These are phyloP conservation scores for Cenopis cana DNA, from an alignment of 2,888 invertebrate genomes.

Conservation along the genomic window DNA sequence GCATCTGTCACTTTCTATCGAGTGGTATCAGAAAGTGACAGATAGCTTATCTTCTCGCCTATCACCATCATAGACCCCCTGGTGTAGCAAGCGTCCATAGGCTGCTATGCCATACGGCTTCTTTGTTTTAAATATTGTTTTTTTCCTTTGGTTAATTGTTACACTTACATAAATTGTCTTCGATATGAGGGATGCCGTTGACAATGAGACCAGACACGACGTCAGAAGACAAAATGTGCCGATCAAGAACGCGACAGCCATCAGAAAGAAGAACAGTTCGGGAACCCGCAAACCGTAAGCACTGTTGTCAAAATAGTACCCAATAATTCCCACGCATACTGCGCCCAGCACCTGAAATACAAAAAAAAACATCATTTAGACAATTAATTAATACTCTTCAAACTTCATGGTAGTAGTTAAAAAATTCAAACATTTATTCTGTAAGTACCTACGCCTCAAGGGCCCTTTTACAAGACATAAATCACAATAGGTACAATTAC, in stretches of 20 bases:
- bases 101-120: too few relatives aligned
- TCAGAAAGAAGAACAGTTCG: slow-evolving; percentile 89
- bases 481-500: too few relatives aligned
- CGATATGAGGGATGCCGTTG: slow-evolving; percentile 89
- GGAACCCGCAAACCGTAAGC: slow-evolving; percentile 73
- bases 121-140: background rate
- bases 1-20: too few relatives aligned
- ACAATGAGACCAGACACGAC: slow-evolving; percentile 88
- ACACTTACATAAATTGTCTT: slow-evolving; percentile 89
- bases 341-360: slow-evolving; percentile 89
- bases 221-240: slow-evolving; percentile 88
- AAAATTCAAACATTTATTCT: too few relatives aligned
- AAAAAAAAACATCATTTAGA: background rate
- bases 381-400: background rate
- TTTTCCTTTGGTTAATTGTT: background rate
- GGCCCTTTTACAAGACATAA: too few relatives aligned
- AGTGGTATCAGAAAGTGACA: too few relatives aligned
- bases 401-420: too few relatives aligned
- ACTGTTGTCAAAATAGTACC: slow-evolving; percentile 80
- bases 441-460: too few relatives aligned
- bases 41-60: too few relatives aligned
- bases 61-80: too few relatives aligned
- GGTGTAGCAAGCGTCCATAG: too few relatives aligned
- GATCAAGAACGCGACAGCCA: slow-evolving; percentile 90
- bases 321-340: slow-evolving; percentile 89